Base-by-base conservation (phyloP, 2,888 invertebrate genomes). In the Lepidocyrtinus sp. region DNA sequence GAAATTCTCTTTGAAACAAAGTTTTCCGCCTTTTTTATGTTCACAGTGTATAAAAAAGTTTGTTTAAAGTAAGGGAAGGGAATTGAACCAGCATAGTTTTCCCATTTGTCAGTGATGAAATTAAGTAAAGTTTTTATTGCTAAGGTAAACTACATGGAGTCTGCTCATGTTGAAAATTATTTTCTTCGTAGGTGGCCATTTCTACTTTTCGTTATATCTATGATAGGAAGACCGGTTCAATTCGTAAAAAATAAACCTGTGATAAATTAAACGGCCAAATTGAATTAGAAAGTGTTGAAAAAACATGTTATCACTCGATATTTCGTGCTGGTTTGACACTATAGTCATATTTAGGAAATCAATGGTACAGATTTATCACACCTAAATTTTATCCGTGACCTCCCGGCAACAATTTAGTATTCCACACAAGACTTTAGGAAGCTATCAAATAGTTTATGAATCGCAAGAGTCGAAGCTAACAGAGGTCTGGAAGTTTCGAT, bases 1-100 rank as follows among this genome's bases (percentile, higher is more conserved):
- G 50, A 12, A 50, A 50, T n/a, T n/a, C 50, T 50, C n/a, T 50
- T 50, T 50, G 50, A n/a, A n/a, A n/a, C 50, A 50, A 12, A 50
- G 50, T 50, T 12, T 12, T 17, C 50, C 2, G 50, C 50, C 17
- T 50, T 50, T 36, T 50, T 50, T 50, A 50, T 17, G 50, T 50
- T n/a, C 17, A n/a, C 17, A 50, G 17, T 50, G 12, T 15, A n/a
- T 50, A 50, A 50, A 36, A 36, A 50, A 50, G 50, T 50, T 50
- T 50, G 2, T 12, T 12, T 1, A 50, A 36, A 7, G 12, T 12
- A 12, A 50, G 15, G 15, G 50, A 50, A 50, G 12, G 12, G 50
- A 50, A 50, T 17, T 12, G 50, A 17, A 50, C n/a, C 50, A 50
- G 50, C 50, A n/a, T 50, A 15, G 17, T 50, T 7, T 50, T n/a